Conservation (phyloP, 2,113 vertebrate species). For the Ophiodon elongatus region DNA sequence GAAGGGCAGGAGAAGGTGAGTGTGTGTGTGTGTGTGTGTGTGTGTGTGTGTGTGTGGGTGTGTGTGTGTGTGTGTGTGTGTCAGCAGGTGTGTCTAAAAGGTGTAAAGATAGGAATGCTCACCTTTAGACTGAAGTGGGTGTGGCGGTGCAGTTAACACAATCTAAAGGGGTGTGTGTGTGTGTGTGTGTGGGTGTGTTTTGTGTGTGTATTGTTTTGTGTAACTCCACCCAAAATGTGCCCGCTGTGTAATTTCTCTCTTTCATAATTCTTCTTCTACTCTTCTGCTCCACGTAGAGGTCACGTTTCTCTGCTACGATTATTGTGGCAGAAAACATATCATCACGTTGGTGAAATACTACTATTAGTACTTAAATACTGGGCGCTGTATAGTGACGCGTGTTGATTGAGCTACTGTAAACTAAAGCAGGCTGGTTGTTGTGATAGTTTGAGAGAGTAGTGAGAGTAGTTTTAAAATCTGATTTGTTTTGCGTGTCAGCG, state of each 20-base stretch:
- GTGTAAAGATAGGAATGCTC: slow-evolving; percentile 37
- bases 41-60: slow-evolving; percentile 1
- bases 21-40: slow-evolving; percentile 18
- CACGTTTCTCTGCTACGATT: neutral
- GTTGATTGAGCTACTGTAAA: neutral
- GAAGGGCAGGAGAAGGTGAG: neutral
- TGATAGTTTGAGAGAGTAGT: neutral
- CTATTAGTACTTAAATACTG: neutral
- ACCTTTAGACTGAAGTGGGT: slow-evolving; percentile 57
- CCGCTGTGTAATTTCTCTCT: neutral
- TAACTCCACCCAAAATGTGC: neutral
- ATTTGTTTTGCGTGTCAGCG: neutral
- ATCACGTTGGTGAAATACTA: neutral
- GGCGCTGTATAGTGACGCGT: neutral
- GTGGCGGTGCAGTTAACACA: slow-evolving; percentile 9
- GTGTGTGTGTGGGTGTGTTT: neutral
- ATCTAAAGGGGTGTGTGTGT: neutral
- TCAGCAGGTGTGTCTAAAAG: slow-evolving; percentile 30
- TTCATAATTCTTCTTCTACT: neutral
- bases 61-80: slow-evolving; percentile 21
- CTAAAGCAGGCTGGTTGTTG: neutral
- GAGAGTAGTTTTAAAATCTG: neutral
- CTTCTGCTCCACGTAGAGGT: neutral
- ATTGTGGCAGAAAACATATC: neutral
- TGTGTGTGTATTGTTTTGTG: neutral